Evolutionary conservation across 1,140 invertebrate genomes (phyloP).

Genomic region (Papilio machaon): DNA sequence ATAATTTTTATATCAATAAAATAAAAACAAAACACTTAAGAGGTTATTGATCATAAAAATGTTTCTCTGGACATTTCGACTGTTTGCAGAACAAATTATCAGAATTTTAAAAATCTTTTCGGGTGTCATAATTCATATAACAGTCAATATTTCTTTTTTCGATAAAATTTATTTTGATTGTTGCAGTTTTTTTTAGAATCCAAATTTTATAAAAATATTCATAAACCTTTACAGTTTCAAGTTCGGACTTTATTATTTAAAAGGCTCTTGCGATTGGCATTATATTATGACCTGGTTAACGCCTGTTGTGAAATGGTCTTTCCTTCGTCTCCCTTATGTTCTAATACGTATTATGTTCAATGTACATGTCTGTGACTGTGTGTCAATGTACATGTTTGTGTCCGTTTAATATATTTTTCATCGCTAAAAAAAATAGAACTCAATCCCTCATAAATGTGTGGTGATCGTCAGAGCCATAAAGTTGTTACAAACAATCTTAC

Average conservation of each 20-base stretch:
- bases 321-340: too few species aligned
- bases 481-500: too few species aligned
- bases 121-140: constrained; percentile 20
- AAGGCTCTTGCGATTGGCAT: background rate
- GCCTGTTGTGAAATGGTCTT: too few species aligned
- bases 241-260: background rate
- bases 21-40: constrained; percentile 5
- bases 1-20: background rate
- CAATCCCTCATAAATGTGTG: too few species aligned
- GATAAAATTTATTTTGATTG: background rate
- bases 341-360: too few species aligned
- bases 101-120: background rate
- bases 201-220: background rate
- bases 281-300: too few species aligned
- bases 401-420: too few species aligned
- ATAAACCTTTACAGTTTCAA: background rate
- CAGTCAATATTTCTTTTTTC: background rate
- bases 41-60: background rate
- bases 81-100: background rate
- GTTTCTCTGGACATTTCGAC: background rate
- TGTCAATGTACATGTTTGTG: too few species aligned
- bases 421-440: too few species aligned
- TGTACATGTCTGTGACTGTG: too few species aligned
- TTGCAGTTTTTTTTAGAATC: too few species aligned
- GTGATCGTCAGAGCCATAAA: too few species aligned